Evolutionary conservation across 2,888 invertebrate species (phyloP), one percentile per base, ranked within the genome.

Genomic region (Petrolisthes manimaculis): DNA sequence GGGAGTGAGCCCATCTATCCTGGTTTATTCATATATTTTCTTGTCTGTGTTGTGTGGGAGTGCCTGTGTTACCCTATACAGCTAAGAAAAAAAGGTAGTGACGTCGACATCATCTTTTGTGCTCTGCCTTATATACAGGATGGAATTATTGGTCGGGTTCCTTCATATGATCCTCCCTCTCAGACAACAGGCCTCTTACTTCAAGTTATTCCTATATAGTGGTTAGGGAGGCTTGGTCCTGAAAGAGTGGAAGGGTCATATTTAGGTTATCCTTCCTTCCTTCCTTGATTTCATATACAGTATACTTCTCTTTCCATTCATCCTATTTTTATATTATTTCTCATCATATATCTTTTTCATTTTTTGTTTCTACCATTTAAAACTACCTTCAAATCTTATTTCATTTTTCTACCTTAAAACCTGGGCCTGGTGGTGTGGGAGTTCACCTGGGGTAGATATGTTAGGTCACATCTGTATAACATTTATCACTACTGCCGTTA

Each of bases 191-290:
- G 71, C 71, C n/a, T 71, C 71, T 18, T 71, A 71, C 71, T 71
- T 71, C 71, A n/a, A 71, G 71, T 71, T 71, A 71, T 71, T 71
- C 71, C 71, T 71, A 71, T 71, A n/a, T 71, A 71, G 71, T 71
- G 71, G 71, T 71, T 71, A 71, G 71, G 21, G 6, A 6, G 21
- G 71, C 71, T 71, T 71, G n/a, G 71, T n/a, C 21, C 14, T 71
- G n/a, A 71, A 12, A 21, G 71, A 12, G 61, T n/a, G 71, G 71
- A n/a, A 71, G 71, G 71, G 71, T 71, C 6, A 71, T n/a, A n/a
- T 21, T 71, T n/a, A 6, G 71, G 71, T 6, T 14, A n/a, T n/a
- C 71, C 21, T 71, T n/a, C 21, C 3, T 71, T 71, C 71, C 71
- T 71, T 71, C n/a, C 71, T 71, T 71, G 37, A 37, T 37, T 37